phyloP scores from a whole-genome alignment of 1,140 invertebrate genomes.

The Solen grandis region DNA sequence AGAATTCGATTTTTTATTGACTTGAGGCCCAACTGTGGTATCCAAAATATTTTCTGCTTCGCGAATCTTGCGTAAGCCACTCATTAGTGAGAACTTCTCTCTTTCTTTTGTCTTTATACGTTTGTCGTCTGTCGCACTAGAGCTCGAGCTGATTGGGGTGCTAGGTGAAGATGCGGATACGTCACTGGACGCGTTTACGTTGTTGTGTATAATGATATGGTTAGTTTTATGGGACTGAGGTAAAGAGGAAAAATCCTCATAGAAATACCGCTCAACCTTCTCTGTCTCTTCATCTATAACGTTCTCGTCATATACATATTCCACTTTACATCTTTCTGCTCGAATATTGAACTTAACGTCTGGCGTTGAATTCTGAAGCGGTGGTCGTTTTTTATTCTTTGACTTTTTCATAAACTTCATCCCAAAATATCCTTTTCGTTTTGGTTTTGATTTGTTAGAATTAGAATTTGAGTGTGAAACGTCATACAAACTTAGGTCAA shows the following conservation, averaged over 20 bases:
- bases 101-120: slow-evolving; percentile 31
- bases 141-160: slow-evolving; percentile 54
- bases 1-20: slow-evolving; percentile 1
- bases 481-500: slow-evolving; percentile 4
- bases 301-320: slow-evolving; percentile 77
- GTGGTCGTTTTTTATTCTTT: background rate
- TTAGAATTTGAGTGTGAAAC: slow-evolving; percentile 8
- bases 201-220: slow-evolving; percentile 22
- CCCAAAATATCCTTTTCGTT: slow-evolving; percentile 30
- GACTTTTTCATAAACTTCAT: slow-evolving; percentile 19
- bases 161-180: slow-evolving; percentile 47
- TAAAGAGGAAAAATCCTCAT: slow-evolving; percentile 68
- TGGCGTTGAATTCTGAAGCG: background rate
- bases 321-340: slow-evolving; percentile 62
- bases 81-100: slow-evolving; percentile 61
- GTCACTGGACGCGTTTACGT: slow-evolving; percentile 25
- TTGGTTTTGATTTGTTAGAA: background rate
- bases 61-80: slow-evolving; percentile 61
- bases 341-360: slow-evolving; percentile 7
- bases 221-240: background rate
- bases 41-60: slow-evolving; percentile 67
- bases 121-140: slow-evolving; percentile 58
- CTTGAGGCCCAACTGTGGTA: slow-evolving; percentile 44
- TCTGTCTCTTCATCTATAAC: slow-evolving; percentile 76
- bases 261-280: slow-evolving; percentile 75